Conservation (phyloP, 2,888 invertebrate species). For the Cybosia mesomella region DNA sequence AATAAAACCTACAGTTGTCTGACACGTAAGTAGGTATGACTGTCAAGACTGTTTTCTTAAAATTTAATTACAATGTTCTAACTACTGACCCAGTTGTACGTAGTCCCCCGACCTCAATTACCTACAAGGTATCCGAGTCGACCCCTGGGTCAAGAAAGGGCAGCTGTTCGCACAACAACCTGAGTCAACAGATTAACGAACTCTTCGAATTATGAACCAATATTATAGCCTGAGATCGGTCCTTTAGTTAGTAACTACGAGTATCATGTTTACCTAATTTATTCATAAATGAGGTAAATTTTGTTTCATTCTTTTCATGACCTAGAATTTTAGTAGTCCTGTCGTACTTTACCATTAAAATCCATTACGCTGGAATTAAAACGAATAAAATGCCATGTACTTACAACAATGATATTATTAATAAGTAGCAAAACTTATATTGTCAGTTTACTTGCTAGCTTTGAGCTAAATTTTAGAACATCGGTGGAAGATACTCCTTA, state of each 20-base stretch:
- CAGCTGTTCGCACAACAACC: slow-evolving; percentile 16
- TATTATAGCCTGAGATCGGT: neutral
- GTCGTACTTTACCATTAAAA: neutral
- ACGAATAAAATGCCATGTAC: too few relatives aligned
- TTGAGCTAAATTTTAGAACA: too few relatives aligned
- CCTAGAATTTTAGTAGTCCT: neutral
- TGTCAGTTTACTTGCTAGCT: too few relatives aligned
- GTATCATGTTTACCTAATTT: neutral
- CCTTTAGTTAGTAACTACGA: neutral
- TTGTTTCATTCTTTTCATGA: neutral
- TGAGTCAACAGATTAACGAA: slow-evolving; percentile 11
- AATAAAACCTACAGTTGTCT: neutral
- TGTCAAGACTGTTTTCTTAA: neutral
- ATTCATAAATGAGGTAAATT: neutral
- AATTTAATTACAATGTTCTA: neutral
- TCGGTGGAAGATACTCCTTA: too few relatives aligned
- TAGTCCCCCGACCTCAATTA: slow-evolving; percentile 12
- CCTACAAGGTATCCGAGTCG: slow-evolving; percentile 10
- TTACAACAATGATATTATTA: too few relatives aligned
- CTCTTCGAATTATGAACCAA: slow-evolving; percentile 15
- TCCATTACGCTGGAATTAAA: neutral
- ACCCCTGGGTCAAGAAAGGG: slow-evolving; percentile 14
- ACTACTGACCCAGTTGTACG: slow-evolving; percentile 3
- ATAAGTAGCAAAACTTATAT: too few relatives aligned
- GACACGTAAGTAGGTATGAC: neutral